Conservation (phyloP, 2,797 vertebrate species). For the Phylloscopus collybita region DNA sequence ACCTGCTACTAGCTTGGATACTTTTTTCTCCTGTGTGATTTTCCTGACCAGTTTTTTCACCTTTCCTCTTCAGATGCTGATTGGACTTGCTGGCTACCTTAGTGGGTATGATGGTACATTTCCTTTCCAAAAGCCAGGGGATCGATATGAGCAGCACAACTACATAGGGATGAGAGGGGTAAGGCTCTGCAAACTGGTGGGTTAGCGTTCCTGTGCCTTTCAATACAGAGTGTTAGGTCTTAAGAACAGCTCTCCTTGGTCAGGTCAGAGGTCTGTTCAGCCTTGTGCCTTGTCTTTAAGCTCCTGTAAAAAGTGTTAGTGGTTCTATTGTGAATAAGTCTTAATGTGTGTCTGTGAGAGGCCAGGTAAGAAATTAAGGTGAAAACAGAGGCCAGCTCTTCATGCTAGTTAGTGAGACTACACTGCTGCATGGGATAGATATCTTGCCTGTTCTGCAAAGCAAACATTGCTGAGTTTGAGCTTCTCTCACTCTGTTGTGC, state of each 20-base stretch:
- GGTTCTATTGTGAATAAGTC: not conserved
- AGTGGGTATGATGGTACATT: slow-evolving; percentile 95
- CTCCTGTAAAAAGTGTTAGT: not conserved
- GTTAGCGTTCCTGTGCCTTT: not conserved
- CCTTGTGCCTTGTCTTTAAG: not conserved
- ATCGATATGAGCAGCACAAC: slow-evolving; percentile 91
- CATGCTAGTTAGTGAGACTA: not conserved
- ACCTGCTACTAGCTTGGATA: not conserved
- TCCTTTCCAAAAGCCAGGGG: slow-evolving; percentile 93
- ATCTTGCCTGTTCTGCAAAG: not conserved
- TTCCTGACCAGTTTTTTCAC: not conserved
- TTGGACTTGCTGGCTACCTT: slow-evolving; percentile 93
- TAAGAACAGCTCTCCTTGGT: not conserved
- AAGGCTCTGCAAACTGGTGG: slow-evolving; percentile 46
- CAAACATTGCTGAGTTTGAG: not conserved
- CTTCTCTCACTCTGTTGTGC: not conserved
- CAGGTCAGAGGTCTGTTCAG: not conserved
- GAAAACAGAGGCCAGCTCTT: not conserved
- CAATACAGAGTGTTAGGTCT: not conserved
- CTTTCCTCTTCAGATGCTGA: slow-evolving; percentile 88
- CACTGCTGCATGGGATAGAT: not conserved
- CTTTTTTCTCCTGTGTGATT: not conserved
- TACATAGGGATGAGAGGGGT: slow-evolving; percentile 98
- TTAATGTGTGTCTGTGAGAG: not conserved
- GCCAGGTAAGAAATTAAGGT: not conserved